Conservation (phyloP, 1,140 invertebrate genomes). For the Augochlora pura region DNA sequence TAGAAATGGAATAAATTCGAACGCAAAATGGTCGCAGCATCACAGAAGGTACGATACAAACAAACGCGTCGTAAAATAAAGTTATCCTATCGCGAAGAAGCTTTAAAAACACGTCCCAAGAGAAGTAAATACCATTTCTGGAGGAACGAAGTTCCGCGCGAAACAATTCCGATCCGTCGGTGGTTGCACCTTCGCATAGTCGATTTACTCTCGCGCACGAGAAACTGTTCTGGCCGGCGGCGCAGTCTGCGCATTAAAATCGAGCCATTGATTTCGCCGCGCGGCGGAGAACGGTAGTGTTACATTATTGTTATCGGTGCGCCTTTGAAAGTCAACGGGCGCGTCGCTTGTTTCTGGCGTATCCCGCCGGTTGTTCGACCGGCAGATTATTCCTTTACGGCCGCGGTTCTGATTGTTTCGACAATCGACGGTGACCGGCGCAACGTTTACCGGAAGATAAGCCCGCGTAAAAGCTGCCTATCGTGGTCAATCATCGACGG, state of each 20-base stretch:
- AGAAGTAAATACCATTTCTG: too few relatives aligned
- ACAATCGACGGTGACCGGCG: not conserved
- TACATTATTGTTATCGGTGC: not conserved
- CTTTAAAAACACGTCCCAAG: too few relatives aligned
- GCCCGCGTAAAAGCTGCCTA: conserved; percentile 39
- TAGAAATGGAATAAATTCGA: too few relatives aligned
- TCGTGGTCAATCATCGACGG: conserved; percentile 46
- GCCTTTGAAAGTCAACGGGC: not conserved
- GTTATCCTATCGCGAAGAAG: too few relatives aligned
- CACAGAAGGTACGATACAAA: too few relatives aligned
- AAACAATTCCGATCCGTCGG: too few relatives aligned
- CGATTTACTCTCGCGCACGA: too few relatives aligned
- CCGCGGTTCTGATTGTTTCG: conserved; percentile 15
- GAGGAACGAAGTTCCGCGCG: too few relatives aligned
- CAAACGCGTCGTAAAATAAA: too few relatives aligned
- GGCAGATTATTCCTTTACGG: conserved; percentile 20
- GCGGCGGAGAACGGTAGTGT: not conserved
- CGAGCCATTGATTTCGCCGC: not conserved
- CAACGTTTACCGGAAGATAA: conserved; percentile 10
- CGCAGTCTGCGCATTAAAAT: not conserved
- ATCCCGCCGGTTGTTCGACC: conserved; percentile 1
- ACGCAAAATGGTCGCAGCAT: too few relatives aligned
- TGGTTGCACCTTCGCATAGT: too few relatives aligned
- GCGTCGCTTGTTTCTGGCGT: not conserved
- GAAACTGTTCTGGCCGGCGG: too few relatives aligned